A percentile compares a stretch with the other conserved stretches of the same genome.
Evolutionary conservation across 2,113 vertebrate genomes (phyloP).

Genomic region (Parus major): DNA sequence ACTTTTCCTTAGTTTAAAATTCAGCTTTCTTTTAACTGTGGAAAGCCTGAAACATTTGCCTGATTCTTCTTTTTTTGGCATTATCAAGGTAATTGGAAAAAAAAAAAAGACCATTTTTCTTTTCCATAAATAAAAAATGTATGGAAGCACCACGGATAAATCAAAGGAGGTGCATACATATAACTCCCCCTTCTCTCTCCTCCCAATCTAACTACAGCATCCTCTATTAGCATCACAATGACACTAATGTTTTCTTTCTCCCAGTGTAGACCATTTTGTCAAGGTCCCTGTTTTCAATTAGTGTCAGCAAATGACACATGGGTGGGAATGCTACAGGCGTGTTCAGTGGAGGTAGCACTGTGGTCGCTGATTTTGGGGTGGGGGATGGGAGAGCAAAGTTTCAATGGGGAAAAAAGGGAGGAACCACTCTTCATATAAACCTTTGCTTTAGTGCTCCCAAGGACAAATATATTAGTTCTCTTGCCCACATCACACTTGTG

Average conservation of each 20-base stretch:
- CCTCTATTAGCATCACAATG: conserved; percentile 52
- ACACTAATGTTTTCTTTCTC: conserved; percentile 42
- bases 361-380: neutral
- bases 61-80: conserved; percentile 41
- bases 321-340: neutral
- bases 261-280: neutral
- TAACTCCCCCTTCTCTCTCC: neutral
- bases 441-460: neutral
- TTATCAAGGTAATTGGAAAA: conserved; percentile 23
- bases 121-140: conserved; percentile 27
- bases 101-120: neutral
- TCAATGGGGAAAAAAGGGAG: neutral
- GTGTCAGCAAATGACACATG: neutral
- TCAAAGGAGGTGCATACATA: neutral
- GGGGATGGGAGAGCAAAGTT: neutral
- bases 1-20: conserved; percentile 29
- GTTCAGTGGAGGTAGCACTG: neutral
- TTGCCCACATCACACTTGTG: neutral
- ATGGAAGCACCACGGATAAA: neutral
- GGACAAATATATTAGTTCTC: neutral
- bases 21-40: conserved; percentile 34
- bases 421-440: neutral
- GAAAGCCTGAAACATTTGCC: conserved; percentile 26
- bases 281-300: conserved; percentile 23
- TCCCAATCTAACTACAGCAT: neutral